Evolutionary conservation across 2,888 invertebrate genomes (phyloP).

Genomic region (Amiota minor): DNA sequence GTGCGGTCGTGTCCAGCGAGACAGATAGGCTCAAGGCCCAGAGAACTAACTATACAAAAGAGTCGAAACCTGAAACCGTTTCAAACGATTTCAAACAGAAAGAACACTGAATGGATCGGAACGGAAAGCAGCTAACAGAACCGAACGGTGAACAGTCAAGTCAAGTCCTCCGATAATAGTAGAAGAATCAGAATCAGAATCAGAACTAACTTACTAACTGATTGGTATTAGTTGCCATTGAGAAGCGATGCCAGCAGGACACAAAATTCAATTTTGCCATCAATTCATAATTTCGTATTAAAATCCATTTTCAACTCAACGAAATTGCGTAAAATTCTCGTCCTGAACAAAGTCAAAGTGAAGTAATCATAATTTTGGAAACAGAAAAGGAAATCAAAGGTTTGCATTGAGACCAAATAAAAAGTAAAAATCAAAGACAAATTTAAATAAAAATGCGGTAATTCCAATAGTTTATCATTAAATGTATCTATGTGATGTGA

Average conservation of each 20-base stretch:
- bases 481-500: too few relatives aligned
- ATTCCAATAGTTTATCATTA: not conserved
- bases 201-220: not conserved
- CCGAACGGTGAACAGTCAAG: not conserved
- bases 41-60: not conserved
- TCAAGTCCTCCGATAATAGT: not conserved
- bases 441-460: not conserved
- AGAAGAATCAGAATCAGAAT: too few relatives aligned
- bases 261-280: not conserved
- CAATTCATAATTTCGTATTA: not conserved
- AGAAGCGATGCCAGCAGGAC: constrained; percentile 12
- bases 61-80: not conserved
- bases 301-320: not conserved
- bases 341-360: not conserved
- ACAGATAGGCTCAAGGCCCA: constrained; percentile 6
- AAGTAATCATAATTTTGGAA: too few relatives aligned
- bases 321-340: constrained; percentile 17
- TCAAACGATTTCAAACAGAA: not conserved
- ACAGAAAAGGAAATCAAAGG: too few relatives aligned
- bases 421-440: constrained; percentile 2
- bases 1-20: constrained; percentile 49
- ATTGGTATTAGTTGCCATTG: constrained; percentile 6
- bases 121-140: too few relatives aligned
- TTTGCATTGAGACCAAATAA: not conserved
- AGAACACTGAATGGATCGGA: too few relatives aligned